phyloP scores from a whole-genome alignment of 2,888 invertebrate genomes.

The Rhogogaster chlorosoma region DNA sequence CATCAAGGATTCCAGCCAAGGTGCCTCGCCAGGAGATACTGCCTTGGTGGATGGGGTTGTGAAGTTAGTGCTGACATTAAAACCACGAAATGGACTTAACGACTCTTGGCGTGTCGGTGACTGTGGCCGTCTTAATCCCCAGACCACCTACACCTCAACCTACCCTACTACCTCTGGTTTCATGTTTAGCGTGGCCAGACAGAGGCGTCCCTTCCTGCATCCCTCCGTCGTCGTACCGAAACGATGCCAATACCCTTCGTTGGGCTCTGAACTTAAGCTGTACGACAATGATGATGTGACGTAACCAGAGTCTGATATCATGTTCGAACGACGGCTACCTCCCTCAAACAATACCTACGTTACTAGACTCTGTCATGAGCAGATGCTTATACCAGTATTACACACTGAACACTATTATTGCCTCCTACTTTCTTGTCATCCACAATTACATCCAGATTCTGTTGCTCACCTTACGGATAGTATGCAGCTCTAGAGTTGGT shows the following conservation, averaged over 20 bases:
- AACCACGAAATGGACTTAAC: constrained; percentile 72
- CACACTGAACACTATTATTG: neutral
- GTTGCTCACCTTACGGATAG: neutral
- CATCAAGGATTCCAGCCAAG: constrained; percentile 1
- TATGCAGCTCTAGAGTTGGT: neutral
- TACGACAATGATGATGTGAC: constrained; percentile 42
- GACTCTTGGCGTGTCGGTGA: constrained; percentile 71
- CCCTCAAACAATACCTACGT: constrained; percentile 28
- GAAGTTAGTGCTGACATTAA: constrained; percentile 72
- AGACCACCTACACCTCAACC: constrained; percentile 54
- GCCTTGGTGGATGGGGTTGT: constrained; percentile 56
- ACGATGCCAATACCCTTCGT: constrained; percentile 39
- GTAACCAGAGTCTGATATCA: constrained; percentile 35
- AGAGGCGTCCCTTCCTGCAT: constrained; percentile 50
- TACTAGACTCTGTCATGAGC: neutral
- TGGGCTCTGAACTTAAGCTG: constrained; percentile 20
- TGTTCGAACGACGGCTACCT: neutral
- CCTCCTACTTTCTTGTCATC: neutral
- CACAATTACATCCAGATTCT: neutral
- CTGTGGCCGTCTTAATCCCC: constrained; percentile 64
- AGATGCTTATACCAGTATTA: constrained; percentile 8
- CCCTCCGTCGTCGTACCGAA: constrained; percentile 26
- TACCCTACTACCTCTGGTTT: constrained; percentile 52
- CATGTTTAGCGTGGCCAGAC: constrained; percentile 42
- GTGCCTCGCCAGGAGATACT: constrained; percentile 7